These are phyloP conservation scores for Premnoplex brunnescens DNA, from an alignment of 2,797 vertebrate genomes.

Conservation along the genomic window DNA sequence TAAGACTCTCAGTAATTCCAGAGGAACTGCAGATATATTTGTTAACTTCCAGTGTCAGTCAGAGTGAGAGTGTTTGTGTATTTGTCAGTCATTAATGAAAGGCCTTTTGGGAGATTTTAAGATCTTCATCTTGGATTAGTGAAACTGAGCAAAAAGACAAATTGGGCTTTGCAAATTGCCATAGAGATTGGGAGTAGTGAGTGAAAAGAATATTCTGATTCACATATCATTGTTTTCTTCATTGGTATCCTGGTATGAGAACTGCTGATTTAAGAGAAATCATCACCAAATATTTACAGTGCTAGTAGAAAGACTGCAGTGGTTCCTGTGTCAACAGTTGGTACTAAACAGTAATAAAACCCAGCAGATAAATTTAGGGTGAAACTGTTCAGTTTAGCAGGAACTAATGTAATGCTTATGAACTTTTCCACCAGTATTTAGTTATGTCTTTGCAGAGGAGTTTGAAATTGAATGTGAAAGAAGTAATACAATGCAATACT, in stretches of 20 bases:
- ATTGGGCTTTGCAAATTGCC: conserved; percentile 29
- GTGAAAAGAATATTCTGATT: conserved; percentile 29
- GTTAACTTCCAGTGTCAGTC: conserved; percentile 36
- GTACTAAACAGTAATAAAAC: neutral
- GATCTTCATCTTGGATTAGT: conserved; percentile 61
- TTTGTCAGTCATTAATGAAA: conserved; percentile 64
- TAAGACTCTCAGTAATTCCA: conserved; percentile 11
- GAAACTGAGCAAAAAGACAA: conserved; percentile 45
- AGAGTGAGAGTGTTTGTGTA: neutral
- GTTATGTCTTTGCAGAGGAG: neutral
- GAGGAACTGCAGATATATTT: conserved; percentile 25
- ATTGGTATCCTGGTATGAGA: neutral
- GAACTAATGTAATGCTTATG: neutral
- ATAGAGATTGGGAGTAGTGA: neutral
- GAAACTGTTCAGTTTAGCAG: neutral
- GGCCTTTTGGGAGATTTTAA: conserved; percentile 51
- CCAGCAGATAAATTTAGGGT: neutral
- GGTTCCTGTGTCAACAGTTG: neutral
- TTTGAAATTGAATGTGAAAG: neutral
- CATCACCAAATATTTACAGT: neutral
- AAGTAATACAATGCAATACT: neutral
- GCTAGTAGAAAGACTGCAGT: neutral
- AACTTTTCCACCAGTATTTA: neutral
- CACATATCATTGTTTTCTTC: conserved; percentile 14
- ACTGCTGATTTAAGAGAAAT: neutral